Conservation (phyloP, 37 sponge, comb jelly and placozoan species). For the Ephydatia muelleri region DNA sequence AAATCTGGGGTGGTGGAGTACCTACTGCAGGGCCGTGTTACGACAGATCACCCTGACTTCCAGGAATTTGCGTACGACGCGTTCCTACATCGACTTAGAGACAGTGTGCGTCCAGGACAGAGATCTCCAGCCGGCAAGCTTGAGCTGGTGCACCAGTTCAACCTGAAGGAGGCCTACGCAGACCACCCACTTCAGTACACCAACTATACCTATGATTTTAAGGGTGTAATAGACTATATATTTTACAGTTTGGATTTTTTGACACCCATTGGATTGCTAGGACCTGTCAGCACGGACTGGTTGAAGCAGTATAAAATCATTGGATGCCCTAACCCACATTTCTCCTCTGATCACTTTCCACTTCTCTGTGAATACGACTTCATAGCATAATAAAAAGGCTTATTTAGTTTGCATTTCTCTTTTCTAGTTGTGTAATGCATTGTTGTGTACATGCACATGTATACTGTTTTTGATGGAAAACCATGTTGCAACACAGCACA, state of each 20-base stretch:
- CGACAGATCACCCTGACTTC: conserved; percentile 81
- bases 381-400: background rate
- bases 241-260: conserved; percentile 78
- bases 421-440: background rate
- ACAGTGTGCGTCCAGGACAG: conserved; percentile 39
- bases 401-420: conserved; percentile 6
- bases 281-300: conserved; percentile 89
- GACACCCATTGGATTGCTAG: conserved; percentile 74
- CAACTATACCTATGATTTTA: conserved; percentile 96
- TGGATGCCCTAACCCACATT: conserved; percentile 96
- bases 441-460: background rate
- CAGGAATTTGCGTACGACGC: conserved; percentile 79
- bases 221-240: conserved; percentile 95
- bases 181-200: conserved; percentile 70
- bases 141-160: conserved; percentile 84
- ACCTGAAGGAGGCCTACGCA: conserved; percentile 71
- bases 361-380: conserved; percentile 91
- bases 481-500: no score
- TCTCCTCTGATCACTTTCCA: conserved; percentile 95
- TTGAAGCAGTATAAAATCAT: conserved; percentile 76
- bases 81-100: conserved; percentile 65
- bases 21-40: conserved; percentile 70
- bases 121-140: conserved; percentile 51
- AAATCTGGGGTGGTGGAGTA: conserved; percentile 94
- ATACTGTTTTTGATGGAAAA: background rate